These are phyloP conservation scores for Sebastes kiyomatsui DNA, from an alignment of 2,797 vertebrate genomes.

Conservation along the genomic window DNA sequence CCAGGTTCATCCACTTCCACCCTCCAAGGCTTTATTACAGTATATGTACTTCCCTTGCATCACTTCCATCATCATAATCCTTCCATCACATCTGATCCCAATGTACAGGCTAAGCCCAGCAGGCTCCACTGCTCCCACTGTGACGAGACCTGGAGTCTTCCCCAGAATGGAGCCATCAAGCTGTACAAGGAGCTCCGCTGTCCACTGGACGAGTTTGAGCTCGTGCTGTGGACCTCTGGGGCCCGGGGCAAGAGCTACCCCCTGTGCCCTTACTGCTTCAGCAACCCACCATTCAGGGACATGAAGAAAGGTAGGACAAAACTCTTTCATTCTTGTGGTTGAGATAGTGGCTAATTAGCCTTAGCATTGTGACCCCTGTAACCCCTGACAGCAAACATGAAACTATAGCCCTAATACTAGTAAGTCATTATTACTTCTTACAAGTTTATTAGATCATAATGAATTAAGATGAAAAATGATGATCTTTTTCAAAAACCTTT, in stretches of 20 bases:
- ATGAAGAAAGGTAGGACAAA: constrained; percentile 94
- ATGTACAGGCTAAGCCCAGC: constrained; percentile 92
- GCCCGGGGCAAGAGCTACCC: constrained; percentile 96
- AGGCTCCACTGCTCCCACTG: constrained; percentile 98
- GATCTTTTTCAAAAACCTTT: not conserved
- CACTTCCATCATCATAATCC: not conserved
- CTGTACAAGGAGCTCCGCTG: constrained; percentile 97
- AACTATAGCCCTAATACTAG: not conserved
- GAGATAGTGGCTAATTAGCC: not conserved
- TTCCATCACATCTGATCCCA: not conserved
- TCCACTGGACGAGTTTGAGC: constrained; percentile 95
- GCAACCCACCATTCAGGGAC: constrained; percentile 96
- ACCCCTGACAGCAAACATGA: not conserved
- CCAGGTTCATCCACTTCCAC: not conserved
- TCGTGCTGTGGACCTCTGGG: constrained; percentile 96
- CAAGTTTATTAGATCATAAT: not conserved
- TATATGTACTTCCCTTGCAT: not conserved
- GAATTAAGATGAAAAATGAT: not conserved
- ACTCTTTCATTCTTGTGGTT: not conserved
- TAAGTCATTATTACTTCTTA: not conserved
- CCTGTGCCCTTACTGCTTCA: constrained; percentile 95
- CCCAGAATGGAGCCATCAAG: constrained; percentile 96
- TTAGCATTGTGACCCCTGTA: not conserved
- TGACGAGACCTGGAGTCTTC: constrained; percentile 96
- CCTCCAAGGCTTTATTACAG: not conserved